Evolutionary conservation across 2,797 vertebrate genomes (phyloP), one percentile per base, ranked within the genome.

Genomic region (Liparis tanakae): DNA sequence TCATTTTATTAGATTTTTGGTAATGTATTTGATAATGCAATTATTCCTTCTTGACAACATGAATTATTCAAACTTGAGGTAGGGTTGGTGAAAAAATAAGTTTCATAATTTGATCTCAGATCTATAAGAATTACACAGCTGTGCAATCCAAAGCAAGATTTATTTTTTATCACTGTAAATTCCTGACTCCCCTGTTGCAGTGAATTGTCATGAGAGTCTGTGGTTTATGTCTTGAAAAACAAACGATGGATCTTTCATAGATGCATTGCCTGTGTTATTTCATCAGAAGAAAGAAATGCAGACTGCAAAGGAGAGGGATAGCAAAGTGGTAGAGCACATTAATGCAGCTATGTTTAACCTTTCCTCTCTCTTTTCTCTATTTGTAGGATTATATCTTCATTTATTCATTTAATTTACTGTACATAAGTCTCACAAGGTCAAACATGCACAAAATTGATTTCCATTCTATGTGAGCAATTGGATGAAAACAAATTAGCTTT

Each of bases 41-140:
- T 93, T 90, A 92, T 90, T 94, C 83, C 83, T 79, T 65, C 69
- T 57, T 80, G 89, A 92, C 89, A 89, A 92, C 88, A 89, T 84
- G 76, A 78, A 86, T 84, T 80, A 48, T 79, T 91, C 83, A 90
- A 89, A 83, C 83, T 79, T 30, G 46, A 70, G 77, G 81, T 82
- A 70, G 68, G 39, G 20, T 60, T 68, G 36, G 51, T 41, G n/a
- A 39, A 69, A 65, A 67, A 69, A 18, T 30, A 41, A 10, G 7
- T 70, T 66, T 63, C 78, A 85, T 78, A 74, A 82, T 76, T 64
- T 63, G 78, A 84, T 86, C 65, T 79, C 12, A 39, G 66, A 81
- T 80, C 81, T 75, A 50, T 79, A 82, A 85, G 61, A 81, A 76
- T 81, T 72, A 54, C 69, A 75, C 79, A 82, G 82, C 82, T 71